Percentiles rank a stretch among this genome's conserved stretches.
Conservation (phyloP, 53 echinoderm and acorn worm species). For the Holothuria leucospilota region DNA sequence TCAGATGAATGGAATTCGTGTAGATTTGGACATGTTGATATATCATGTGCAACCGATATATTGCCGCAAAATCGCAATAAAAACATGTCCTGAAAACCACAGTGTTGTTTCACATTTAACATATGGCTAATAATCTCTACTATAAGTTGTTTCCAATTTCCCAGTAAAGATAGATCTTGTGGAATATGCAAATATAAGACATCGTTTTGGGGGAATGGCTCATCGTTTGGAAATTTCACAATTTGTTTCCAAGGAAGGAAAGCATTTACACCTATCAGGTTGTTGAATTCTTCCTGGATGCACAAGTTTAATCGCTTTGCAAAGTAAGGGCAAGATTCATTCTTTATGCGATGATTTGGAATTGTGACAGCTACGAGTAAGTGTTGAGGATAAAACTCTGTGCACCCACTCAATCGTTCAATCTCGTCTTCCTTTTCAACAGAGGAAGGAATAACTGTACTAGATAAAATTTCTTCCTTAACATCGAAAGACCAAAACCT, state of each 20-base stretch:
- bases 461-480: too few species aligned
- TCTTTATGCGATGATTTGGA: not conserved
- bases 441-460: too few species aligned
- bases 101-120: too few species aligned
- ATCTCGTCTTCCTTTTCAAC: too few species aligned
- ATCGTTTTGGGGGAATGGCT: not conserved
- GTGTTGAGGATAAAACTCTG: not conserved
- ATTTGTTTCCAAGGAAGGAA: not conserved
- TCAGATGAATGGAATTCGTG: too few species aligned
- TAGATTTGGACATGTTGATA: too few species aligned
- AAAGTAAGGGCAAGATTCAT: not conserved
- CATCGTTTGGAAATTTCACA: not conserved
- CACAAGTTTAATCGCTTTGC: not conserved
- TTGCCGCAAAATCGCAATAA: too few species aligned
- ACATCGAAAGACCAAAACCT: too few species aligned
- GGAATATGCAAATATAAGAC: not conserved
- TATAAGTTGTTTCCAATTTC: not conserved
- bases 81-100: too few species aligned
- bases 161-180: not conserved
- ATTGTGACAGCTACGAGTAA: not conserved
- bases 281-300: not conserved
- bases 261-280: too few species aligned
- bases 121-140: too few species aligned
- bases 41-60: too few species aligned
- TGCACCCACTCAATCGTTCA: not conserved